These are phyloP conservation scores for Ctenodactylus gundi DNA, from an alignment of 2,113 vertebrate species.

Conservation along the genomic window DNA sequence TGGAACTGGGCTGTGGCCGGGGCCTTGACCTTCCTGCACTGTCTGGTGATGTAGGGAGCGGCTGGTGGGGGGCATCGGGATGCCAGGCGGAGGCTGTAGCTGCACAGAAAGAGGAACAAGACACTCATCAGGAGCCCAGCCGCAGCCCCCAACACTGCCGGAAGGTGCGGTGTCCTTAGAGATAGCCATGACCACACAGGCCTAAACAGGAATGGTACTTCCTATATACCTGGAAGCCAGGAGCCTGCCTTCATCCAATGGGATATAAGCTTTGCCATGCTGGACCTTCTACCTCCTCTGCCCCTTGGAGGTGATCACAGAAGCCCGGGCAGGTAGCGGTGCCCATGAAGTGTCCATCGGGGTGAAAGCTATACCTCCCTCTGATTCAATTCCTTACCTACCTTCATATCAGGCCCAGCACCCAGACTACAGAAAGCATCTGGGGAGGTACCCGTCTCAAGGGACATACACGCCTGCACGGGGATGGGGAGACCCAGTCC, in stretches of 20 bases:
- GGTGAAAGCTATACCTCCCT: background rate
- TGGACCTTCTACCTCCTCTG: rapidly evolving
- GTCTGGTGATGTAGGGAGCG: constrained; percentile 71
- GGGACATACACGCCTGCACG: no score
- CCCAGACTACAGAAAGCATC: background rate
- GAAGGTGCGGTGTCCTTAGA: no score
- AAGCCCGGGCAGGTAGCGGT: rapidly evolving
- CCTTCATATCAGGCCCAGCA: no score
- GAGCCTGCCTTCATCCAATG: rapidly evolving
- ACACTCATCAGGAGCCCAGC: background rate
- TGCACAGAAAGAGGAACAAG: constrained; percentile 66
- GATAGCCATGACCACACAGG: background rate
- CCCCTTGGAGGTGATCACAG: background rate
- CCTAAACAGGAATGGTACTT: background rate
- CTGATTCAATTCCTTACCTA: background rate
- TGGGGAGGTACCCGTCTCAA: background rate
- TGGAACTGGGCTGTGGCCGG: constrained; percentile 58
- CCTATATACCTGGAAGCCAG: background rate
- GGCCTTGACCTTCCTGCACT: constrained; percentile 75
- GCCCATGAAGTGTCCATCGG: rapidly evolving
- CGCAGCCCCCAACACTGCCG: rapidly evolving
- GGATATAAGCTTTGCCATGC: rapidly evolving
- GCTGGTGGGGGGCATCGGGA: constrained; percentile 79
- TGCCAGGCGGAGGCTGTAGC: constrained; percentile 83
- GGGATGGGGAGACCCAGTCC: background rate